Percentiles rank a stretch among this genome's conserved stretches.
phyloP scores from a whole-genome alignment of 2,797 vertebrate genomes.

The Falco berigora region DNA sequence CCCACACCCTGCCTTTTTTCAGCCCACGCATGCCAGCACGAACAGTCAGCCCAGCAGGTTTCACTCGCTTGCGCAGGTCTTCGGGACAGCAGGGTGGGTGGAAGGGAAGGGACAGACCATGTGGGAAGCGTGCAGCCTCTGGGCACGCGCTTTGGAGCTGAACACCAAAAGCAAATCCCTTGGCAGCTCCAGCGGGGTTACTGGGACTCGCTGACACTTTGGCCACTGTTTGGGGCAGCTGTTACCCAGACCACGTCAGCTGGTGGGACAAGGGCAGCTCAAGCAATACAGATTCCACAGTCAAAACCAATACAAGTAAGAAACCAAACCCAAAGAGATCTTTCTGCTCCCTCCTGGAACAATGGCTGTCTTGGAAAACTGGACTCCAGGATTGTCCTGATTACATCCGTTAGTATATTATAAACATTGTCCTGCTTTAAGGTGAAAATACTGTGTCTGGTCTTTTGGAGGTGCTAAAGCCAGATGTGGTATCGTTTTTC shows the following conservation, averaged over 20 bases:
- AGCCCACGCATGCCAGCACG: rapidly evolving
- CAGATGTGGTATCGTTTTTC: background rate
- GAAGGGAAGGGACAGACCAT: background rate
- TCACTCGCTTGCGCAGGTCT: background rate
- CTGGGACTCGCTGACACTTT: background rate
- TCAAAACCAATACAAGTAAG: constrained; percentile 26
- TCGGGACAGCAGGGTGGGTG: background rate
- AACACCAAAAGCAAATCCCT: background rate
- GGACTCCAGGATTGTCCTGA: constrained; percentile 55
- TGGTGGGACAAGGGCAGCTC: background rate
- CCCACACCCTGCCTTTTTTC: background rate
- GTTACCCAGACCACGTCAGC: background rate
- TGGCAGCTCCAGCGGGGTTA: background rate
- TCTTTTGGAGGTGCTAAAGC: constrained; percentile 54
- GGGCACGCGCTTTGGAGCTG: background rate
- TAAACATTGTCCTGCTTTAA: constrained; percentile 64
- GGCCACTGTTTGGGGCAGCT: background rate
- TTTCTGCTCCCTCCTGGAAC: constrained; percentile 18
- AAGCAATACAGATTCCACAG: constrained; percentile 23
- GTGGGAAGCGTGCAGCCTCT: background rate
- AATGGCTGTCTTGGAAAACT: constrained; percentile 2
- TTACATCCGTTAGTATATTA: constrained; percentile 24
- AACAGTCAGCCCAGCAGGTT: background rate
- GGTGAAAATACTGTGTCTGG: constrained; percentile 65
- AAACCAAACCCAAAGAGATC: constrained; percentile 37